Percentiles rank a stretch among this genome's conserved stretches.
Evolutionary conservation across 2,797 vertebrate species (phyloP).

Genomic region (Cichlasoma orientale): DNA sequence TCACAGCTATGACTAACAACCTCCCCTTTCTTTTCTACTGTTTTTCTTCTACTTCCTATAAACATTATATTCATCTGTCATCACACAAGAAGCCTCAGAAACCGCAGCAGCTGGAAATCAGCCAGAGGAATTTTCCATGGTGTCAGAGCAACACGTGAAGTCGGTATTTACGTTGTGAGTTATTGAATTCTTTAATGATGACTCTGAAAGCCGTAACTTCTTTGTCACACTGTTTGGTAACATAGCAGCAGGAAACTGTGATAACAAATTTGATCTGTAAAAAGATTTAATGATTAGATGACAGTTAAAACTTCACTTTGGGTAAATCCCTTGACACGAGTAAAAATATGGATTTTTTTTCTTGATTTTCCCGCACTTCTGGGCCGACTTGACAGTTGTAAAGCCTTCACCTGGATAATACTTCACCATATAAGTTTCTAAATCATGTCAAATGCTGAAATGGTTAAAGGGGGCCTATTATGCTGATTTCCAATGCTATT

Average conservation of each 20-base stretch:
- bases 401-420: no score
- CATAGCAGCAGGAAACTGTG: neutral
- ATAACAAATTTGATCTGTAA: constrained; percentile 6
- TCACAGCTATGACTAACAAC: constrained; percentile 18
- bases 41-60: neutral
- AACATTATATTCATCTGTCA: constrained; percentile 43
- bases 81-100: constrained; percentile 34
- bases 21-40: constrained; percentile 1
- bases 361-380: no score
- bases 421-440: no score
- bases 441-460: no score
- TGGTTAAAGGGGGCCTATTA: neutral
- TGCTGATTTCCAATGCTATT: neutral
- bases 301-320: neutral
- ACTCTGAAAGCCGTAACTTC: constrained; percentile 27
- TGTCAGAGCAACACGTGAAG: constrained; percentile 25
- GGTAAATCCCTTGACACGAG: neutral
- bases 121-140: constrained; percentile 51
- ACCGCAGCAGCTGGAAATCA: constrained; percentile 40
- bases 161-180: constrained; percentile 48
- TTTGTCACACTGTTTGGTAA: constrained; percentile 5
- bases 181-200: constrained; percentile 48
- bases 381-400: no score
- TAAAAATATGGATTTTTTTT: no score
- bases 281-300: neutral